Evolutionary conservation across 2,888 invertebrate genomes (phyloP).

Genomic region (Cheilosia impressa): DNA sequence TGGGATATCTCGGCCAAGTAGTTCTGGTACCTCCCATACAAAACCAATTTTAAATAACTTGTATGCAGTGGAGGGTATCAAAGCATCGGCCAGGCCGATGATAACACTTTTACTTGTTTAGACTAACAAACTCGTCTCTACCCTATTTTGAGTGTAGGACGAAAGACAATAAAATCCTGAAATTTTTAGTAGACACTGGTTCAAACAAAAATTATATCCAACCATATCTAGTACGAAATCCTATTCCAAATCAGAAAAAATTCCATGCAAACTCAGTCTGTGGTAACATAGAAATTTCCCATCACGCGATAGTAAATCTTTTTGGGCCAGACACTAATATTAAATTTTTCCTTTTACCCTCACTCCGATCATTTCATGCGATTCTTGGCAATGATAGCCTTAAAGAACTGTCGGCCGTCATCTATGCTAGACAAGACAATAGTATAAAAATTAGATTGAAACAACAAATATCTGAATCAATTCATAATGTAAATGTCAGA

Average conservation of each 20-base stretch:
- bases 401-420: conserved; percentile 42
- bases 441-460: conserved; percentile 31
- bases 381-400: conserved; percentile 44
- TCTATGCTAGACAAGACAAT: conserved; percentile 43
- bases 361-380: background rate
- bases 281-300: conserved; percentile 27
- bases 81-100: too few species aligned
- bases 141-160: too few species aligned
- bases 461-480: conserved; percentile 37
- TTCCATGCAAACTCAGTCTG: conserved; percentile 1
- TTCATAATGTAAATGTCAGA: conserved; percentile 35
- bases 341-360: conserved; percentile 38
- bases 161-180: background rate
- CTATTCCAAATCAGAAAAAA: conserved; percentile 22
- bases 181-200: background rate
- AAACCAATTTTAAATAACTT: too few species aligned
- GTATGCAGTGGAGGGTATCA: too few species aligned
- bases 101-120: too few species aligned
- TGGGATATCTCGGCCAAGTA: too few species aligned
- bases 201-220: background rate
- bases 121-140: too few species aligned
- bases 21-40: too few species aligned
- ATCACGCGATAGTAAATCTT: conserved; percentile 37
- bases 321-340: conserved; percentile 37
- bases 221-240: background rate